phyloP scores from a whole-genome alignment of 2,113 vertebrate species.

The Lethenteron camtschaticum region DNA sequence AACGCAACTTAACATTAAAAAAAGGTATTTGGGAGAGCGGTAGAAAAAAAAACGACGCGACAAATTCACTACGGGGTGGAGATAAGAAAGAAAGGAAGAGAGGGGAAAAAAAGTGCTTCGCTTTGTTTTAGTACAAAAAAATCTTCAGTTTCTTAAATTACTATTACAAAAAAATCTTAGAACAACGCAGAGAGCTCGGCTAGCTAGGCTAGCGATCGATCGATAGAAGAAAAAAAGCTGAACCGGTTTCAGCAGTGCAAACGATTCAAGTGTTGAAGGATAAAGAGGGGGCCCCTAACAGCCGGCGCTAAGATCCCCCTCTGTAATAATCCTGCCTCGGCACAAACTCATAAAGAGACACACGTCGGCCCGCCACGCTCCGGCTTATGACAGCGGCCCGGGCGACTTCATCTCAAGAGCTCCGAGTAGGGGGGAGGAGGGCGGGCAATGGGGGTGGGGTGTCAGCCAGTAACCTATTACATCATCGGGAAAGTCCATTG shows the following conservation, averaged over 20 bases:
- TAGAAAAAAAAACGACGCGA: not conserved
- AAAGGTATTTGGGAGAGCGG: not conserved
- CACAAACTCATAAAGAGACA: not conserved
- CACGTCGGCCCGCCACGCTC: not conserved
- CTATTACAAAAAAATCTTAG: too few species aligned
- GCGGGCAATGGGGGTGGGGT: conserved; percentile 4
- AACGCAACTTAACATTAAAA: not conserved
- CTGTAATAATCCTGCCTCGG: not conserved
- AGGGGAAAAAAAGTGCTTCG: conserved; percentile 2
- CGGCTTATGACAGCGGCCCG: conserved; percentile 8
- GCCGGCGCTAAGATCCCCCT: not conserved
- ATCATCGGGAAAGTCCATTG: conserved; percentile 17
- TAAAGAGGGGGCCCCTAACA: conserved; percentile 1
- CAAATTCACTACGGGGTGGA: conserved; percentile 14
- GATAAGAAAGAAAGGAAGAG: not conserved
- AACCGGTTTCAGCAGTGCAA: not conserved
- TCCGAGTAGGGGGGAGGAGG: conserved; percentile 19
- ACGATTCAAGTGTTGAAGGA: conserved; percentile 8
- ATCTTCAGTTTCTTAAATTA: too few species aligned
- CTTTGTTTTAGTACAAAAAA: too few species aligned
- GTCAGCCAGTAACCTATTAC: conserved; percentile 15
- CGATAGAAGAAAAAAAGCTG: too few species aligned
- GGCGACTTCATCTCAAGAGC: conserved; percentile 22
- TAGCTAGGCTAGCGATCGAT: too few species aligned
- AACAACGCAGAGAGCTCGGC: too few species aligned